phyloP scores from a whole-genome alignment of 1,140 invertebrate genomes.

The Lordiphosa mommai region DNA sequence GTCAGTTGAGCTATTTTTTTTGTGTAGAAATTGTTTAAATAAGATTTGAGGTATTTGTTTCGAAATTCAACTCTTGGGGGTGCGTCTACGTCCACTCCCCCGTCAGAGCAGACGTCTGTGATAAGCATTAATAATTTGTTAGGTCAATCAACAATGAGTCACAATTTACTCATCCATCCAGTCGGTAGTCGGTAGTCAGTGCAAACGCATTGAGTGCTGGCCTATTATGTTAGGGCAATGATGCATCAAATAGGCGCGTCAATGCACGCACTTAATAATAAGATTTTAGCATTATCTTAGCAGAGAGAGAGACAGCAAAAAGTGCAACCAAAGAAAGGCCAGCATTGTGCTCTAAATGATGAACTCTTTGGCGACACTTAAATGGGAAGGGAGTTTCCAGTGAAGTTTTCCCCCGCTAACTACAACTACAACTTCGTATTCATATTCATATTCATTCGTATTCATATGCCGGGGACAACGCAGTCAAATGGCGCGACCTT shows the following conservation, averaged over 20 bases:
- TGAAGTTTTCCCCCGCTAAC: conserved; percentile 13
- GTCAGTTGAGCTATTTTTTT: conserved; percentile 48
- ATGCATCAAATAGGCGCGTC: conserved; percentile 48
- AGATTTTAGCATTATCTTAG: conserved; percentile 64
- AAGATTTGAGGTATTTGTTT: background rate
- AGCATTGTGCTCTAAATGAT: conserved; percentile 41
- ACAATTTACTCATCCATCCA: conserved; percentile 12
- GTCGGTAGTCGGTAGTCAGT: background rate
- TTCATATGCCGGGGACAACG: conserved; percentile 23
- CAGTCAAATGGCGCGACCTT: conserved; percentile 76
- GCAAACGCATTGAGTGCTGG: conserved; percentile 15
- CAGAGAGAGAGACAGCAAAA: conserved; percentile 14
- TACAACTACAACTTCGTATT: conserved; percentile 1
- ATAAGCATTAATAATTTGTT: conserved; percentile 21
- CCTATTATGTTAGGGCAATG: conserved; percentile 51
- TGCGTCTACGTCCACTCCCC: no score
- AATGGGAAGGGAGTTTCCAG: conserved; percentile 12
- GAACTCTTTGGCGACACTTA: conserved; percentile 8
- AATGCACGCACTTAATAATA: conserved; percentile 17
- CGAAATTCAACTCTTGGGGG: no score
- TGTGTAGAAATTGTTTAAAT: background rate
- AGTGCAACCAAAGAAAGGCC: conserved; percentile 54
- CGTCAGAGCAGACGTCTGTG: background rate
- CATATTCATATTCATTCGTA: conserved; percentile 2
- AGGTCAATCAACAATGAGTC: conserved; percentile 44